Conservation (phyloP, 30 jellyfish, hydroid and myxozoan genomes). For the Aurelia sp. region DNA sequence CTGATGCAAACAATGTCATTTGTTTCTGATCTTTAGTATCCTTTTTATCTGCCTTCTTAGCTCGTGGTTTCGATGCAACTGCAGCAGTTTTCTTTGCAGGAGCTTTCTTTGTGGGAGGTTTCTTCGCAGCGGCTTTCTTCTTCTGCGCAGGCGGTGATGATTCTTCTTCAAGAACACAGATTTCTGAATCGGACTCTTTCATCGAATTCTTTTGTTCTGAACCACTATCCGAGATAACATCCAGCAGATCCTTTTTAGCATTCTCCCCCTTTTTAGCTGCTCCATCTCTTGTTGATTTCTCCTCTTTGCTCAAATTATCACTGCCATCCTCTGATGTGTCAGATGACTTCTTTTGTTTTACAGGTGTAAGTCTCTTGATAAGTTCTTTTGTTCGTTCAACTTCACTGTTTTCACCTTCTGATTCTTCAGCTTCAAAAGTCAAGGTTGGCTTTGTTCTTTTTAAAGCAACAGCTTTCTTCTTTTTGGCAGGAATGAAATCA, state of each 20-base stretch:
- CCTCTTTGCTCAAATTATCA: background rate
- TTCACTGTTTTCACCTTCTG: constrained; percentile 83
- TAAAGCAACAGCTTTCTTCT: constrained; percentile 8
- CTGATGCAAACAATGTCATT: constrained; percentile 47
- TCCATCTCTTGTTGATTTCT: too few species aligned
- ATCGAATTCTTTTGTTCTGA: background rate
- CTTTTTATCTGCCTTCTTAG: constrained; percentile 4
- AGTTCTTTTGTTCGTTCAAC: constrained; percentile 82
- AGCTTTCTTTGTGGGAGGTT: constrained; percentile 34
- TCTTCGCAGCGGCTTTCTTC: constrained; percentile 14
- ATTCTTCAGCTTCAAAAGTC: constrained; percentile 28
- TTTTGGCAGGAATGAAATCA: constrained; percentile 40
- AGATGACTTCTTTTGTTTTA: constrained; percentile 46
- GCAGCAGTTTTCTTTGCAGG: constrained; percentile 15
- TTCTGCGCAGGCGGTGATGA: constrained; percentile 56
- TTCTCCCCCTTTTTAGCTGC: background rate
- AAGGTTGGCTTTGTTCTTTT: background rate
- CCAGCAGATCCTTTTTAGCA: constrained; percentile 7
- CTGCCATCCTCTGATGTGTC: background rate
- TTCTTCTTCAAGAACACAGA: constrained; percentile 26
- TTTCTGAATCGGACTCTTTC: constrained; percentile 1
- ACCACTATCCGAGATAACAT: background rate
- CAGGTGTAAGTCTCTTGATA: constrained; percentile 82
- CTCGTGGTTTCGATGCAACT: background rate
- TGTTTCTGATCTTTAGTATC: constrained; percentile 29